These are phyloP conservation scores for Chiridota heheva DNA, from an alignment of 35 echinoderm and acorn worm species.

Conservation along the genomic window DNA sequence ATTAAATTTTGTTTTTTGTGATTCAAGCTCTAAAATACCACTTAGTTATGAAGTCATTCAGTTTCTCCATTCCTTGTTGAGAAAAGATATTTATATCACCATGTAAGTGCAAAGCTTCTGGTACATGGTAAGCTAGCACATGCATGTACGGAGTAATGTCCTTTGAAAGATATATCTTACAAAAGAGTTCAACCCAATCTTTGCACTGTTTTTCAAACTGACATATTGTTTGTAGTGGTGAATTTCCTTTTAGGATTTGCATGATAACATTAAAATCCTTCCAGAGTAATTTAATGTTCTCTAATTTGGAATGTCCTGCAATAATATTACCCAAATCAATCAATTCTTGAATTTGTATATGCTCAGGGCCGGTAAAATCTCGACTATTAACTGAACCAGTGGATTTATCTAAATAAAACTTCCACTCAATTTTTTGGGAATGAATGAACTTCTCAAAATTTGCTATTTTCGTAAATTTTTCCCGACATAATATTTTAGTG, in stretches of 20 bases:
- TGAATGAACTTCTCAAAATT: slow-evolving; percentile 9
- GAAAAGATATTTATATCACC: not conserved
- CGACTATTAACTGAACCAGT: not conserved
- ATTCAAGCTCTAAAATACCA: slow-evolving; percentile 7
- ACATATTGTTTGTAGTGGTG: not conserved
- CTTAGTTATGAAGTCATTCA: slow-evolving; percentile 1
- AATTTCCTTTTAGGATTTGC: not conserved
- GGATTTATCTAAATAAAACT: not conserved
- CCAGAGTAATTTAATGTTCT: not conserved
- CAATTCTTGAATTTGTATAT: not conserved
- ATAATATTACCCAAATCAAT: not conserved
- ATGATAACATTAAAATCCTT: not conserved
- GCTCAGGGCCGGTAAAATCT: slow-evolving; percentile 10
- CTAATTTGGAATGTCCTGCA: not conserved
- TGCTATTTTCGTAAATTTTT: not conserved
- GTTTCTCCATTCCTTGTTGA: slow-evolving; percentile 18
- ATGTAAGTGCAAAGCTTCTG: not conserved
- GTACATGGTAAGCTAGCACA: slow-evolving; percentile 12
- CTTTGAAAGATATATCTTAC: not conserved
- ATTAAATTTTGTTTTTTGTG: not conserved
- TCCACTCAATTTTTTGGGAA: not conserved
- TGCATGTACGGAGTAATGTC: slow-evolving; percentile 17
- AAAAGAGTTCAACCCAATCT: slow-evolving; percentile 5
- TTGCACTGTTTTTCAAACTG: not conserved
- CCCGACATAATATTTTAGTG: not conserved